phyloP scores from a whole-genome alignment of 2,113 vertebrate species.

The Pundamilia nyererei region DNA sequence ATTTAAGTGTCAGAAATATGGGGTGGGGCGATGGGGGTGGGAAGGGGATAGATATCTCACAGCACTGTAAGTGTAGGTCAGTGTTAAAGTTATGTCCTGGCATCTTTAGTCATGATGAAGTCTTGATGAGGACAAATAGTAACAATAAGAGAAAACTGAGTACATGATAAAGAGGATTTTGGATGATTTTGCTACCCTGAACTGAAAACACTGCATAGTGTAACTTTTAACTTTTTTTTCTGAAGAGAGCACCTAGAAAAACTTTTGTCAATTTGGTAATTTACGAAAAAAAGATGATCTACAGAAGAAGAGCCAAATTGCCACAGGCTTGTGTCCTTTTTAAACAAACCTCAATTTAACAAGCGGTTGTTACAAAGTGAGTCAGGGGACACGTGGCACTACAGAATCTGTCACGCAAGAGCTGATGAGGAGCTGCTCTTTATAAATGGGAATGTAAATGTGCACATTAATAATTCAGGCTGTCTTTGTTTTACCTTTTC shows the following conservation, averaged over 20 bases:
- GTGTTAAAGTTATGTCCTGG: neutral
- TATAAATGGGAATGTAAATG: neutral
- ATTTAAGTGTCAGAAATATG: neutral
- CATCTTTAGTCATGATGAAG: neutral
- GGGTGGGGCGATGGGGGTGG: neutral
- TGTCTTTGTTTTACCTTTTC: neutral
- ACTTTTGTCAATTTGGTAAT: neutral
- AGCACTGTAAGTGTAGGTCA: neutral
- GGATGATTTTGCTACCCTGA: neutral
- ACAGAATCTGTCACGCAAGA: conserved; percentile 4
- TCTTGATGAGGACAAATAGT: neutral
- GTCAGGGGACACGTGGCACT: conserved; percentile 8
- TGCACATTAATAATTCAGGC: neutral
- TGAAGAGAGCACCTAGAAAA: neutral
- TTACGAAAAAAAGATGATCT: neutral
- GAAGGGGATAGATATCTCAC: neutral
- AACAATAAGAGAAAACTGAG: neutral
- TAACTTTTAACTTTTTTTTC: neutral
- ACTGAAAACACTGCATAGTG: neutral
- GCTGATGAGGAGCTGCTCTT: neutral
- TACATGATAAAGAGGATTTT: neutral
- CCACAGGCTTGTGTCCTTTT: conserved; percentile 4
- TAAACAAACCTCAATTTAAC: conserved; percentile 10
- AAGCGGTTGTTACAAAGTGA: conserved; percentile 1
- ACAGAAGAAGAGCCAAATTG: neutral